A percentile compares a stretch with the other conserved stretches of the same genome.
Conservation (phyloP, 1,140 invertebrate species). For the Drosophila takahashii region DNA sequence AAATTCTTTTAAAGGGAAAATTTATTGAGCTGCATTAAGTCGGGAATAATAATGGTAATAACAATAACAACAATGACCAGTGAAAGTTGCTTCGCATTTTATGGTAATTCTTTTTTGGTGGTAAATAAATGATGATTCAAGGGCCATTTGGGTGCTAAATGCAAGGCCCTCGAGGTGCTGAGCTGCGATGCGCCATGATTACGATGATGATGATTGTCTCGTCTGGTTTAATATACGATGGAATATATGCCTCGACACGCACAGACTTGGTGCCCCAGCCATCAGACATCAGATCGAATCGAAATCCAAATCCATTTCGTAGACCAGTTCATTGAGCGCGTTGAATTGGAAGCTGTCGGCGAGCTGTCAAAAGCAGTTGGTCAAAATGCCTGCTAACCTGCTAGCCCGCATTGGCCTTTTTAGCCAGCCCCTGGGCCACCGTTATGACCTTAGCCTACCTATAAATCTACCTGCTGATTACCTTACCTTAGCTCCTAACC, state of each 20-base stretch:
- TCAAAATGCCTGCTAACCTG: constrained; percentile 23
- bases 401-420: constrained; percentile 28
- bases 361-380: constrained; percentile 61
- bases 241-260: constrained; percentile 45
- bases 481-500: constrained; percentile 25
- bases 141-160: constrained; percentile 67
- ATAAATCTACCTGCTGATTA: constrained; percentile 24
- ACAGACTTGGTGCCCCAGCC: constrained; percentile 27
- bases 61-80: constrained; percentile 63
- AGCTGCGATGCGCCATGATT: constrained; percentile 17
- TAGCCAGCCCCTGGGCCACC: constrained; percentile 29
- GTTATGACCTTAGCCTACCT: constrained; percentile 38
- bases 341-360: constrained; percentile 76
- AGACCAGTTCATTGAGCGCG: constrained; percentile 51
- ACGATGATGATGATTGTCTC: constrained; percentile 35
- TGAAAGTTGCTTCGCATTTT: constrained; percentile 64
- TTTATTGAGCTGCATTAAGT: constrained; percentile 61
- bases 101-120: constrained; percentile 63
- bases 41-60: constrained; percentile 39
- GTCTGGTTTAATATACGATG: constrained; percentile 33
- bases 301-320: background rate
- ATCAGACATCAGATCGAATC: background rate
- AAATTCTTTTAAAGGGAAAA: constrained; percentile 57
- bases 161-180: constrained; percentile 28
- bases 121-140: constrained; percentile 49